phyloP scores from a whole-genome alignment of 2,797 vertebrate species.

The Falco naumanni region DNA sequence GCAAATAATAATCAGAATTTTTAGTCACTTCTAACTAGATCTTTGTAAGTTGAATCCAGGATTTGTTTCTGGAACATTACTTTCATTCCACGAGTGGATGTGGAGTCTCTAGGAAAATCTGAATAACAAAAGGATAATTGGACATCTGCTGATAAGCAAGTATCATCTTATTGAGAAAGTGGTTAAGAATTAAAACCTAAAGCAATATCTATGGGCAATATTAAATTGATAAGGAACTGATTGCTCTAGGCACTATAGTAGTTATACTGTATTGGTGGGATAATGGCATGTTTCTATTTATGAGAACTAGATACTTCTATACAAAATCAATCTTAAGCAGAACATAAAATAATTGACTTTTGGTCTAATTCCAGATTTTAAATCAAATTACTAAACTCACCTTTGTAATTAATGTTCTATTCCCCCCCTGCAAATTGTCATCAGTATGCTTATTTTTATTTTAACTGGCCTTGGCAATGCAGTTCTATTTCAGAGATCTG shows the following conservation, averaged over 20 bases:
- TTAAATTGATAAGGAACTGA: neutral
- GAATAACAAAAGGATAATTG: neutral
- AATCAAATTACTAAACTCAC: neutral
- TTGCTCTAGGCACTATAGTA: neutral
- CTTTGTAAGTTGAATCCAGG: neutral
- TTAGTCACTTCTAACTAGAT: neutral
- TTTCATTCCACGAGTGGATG: neutral
- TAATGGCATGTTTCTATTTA: neutral
- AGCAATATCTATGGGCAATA: neutral
- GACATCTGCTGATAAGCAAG: neutral
- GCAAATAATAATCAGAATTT: neutral
- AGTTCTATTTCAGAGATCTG: neutral
- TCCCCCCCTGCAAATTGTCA: neutral
- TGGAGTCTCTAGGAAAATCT: neutral
- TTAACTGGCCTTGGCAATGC: neutral
- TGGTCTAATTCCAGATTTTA: neutral
- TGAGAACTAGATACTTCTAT: neutral
- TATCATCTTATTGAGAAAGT: neutral
- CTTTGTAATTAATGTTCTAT: neutral
- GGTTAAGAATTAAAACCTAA: neutral
- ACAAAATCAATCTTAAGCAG: neutral
- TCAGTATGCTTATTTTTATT: neutral
- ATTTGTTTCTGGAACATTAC: neutral
- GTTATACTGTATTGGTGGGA: neutral
- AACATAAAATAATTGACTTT: neutral